Evolutionary conservation across 2,888 invertebrate species (phyloP).

Genomic region (Xestia c-nigrum): DNA sequence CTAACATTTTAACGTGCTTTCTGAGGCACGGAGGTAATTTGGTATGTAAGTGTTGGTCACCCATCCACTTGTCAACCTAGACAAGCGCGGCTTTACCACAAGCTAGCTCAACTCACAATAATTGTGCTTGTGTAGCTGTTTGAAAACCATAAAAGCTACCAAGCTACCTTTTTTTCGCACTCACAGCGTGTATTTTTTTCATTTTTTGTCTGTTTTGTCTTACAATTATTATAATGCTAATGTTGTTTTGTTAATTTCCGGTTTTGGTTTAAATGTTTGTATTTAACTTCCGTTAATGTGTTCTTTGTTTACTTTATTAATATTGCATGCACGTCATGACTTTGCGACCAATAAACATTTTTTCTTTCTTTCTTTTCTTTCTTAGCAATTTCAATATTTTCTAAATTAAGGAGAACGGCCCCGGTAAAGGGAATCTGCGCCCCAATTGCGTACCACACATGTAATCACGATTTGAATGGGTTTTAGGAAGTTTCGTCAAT

Average conservation of each 20-base stretch:
- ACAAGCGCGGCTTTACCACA: not conserved
- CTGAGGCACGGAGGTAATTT: not conserved
- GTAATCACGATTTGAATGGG: not conserved
- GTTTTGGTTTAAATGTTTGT: too few species aligned
- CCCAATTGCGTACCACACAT: not conserved
- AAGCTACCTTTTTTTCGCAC: too few species aligned
- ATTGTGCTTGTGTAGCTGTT: not conserved
- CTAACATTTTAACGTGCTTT: not conserved
- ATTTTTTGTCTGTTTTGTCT: too few species aligned
- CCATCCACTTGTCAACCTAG: not conserved
- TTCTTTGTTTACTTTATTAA: too few species aligned
- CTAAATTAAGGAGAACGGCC: not conserved
- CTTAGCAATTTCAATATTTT: not conserved
- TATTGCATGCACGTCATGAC: too few species aligned
- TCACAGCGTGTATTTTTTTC: too few species aligned
- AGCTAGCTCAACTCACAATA: not conserved
- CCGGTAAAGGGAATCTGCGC: not conserved
- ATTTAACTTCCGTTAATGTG: too few species aligned
- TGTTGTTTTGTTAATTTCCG: too few species aligned
- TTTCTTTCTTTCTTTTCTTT: too few species aligned
- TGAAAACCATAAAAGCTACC: too few species aligned
- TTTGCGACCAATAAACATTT: too few species aligned
- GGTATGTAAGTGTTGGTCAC: not conserved
- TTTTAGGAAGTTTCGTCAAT: not conserved
- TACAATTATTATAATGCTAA: too few species aligned